Evolutionary conservation across 2,113 vertebrate species (phyloP).

Genomic region (Lagenorhynchus albirostris): DNA sequence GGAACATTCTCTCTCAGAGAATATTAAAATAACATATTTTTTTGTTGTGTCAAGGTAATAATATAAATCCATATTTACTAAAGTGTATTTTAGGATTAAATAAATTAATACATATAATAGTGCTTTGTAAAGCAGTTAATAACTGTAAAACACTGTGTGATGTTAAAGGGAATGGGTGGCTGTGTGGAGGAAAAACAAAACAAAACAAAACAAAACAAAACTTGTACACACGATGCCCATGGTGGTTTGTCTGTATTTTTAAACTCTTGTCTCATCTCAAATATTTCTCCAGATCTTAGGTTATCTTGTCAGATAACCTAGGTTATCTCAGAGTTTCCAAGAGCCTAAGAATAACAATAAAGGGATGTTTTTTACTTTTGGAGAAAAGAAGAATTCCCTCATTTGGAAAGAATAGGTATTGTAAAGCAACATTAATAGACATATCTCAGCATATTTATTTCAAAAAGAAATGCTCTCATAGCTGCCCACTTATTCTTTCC

Average conservation of each 20-base stretch:
- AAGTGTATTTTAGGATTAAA: neutral
- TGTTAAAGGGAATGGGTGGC: neutral
- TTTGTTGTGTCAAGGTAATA: neutral
- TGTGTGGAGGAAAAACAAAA: neutral
- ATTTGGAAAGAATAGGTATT: neutral
- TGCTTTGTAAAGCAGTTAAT: neutral
- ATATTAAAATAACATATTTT: neutral
- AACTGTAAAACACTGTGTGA: neutral
- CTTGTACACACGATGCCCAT: neutral
- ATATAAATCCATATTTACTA: neutral
- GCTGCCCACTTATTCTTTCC: neutral
- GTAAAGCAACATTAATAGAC: neutral
- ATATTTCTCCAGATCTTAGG: neutral
- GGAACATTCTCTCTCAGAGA: neutral
- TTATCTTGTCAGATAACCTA: neutral
- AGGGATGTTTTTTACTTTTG: neutral
- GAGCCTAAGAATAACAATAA: neutral
- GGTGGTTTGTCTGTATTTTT: neutral
- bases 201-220: neutral
- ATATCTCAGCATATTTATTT: neutral
- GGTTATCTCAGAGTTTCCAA: neutral
- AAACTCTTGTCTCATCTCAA: neutral
- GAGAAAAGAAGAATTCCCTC: neutral
- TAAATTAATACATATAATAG: neutral
- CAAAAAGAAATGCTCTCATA: neutral